Base-by-base conservation (phyloP, 2,113 vertebrate species). In the Misgurnus anguillicaudatus region DNA sequence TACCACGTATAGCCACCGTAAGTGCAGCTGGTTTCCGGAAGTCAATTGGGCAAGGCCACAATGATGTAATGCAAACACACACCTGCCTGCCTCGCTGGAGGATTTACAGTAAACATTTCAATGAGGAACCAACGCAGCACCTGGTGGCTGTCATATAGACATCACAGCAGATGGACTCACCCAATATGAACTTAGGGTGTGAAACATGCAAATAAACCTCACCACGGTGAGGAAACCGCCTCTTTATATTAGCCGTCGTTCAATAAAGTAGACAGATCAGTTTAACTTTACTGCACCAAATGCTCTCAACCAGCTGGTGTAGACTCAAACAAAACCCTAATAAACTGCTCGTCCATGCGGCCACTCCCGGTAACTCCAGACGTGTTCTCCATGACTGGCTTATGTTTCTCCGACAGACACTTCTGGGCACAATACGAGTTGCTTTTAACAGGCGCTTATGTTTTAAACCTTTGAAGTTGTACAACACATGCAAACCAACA, bases 341-440 rank as follows among this genome's bases (percentile, higher is more conserved):
- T 47, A 62, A 47, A 47, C 38, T 45, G 5, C 19, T 10, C 5
- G 14, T 39, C 66, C 73, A 36, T 60, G 57, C 31, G 2, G 21
- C 14, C 45, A 48, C 55, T 63, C 10, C 21, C 21, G 57, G 82
- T 83, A 86, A 86, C 77, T 24, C 21, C 77, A 86, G 45, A 85
- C 70, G 53, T 13, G 4, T 62, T 38, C 58, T 47, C 58, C 53
- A 42, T 48, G 17, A 67, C 72, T 38, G 69, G 78, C 63, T 87
- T 62, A 61, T 9, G 81, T 86, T 85, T 80, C 81, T 77, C 11
- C 9, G 53, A 47, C 41, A 79, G 76, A 55, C 70, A 41, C 62
- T 51, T 31, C 36, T 61, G 60, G 36, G 82, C 79, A 83, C 70
- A 55, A 61, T 36, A 66, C 9, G 31, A 47, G 48, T 24, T 65